Evolutionary conservation across 2,113 vertebrate species (phyloP).

Genomic region (Haemorhous mexicanus): DNA sequence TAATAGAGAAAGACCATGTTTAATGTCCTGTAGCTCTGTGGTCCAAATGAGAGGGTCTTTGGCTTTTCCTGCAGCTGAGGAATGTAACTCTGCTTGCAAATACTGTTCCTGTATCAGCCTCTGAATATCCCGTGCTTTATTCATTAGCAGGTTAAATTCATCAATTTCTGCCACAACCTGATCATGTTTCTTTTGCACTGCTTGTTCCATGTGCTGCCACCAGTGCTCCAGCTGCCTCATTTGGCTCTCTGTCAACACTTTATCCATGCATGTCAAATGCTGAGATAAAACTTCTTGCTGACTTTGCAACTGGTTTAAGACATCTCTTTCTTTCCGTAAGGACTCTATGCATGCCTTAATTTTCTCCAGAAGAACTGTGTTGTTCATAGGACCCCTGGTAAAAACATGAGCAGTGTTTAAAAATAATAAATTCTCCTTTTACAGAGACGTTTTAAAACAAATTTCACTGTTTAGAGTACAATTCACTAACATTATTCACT

Average conservation of each 20-base stretch:
- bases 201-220: slow-evolving; percentile 77
- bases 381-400: slow-evolving; percentile 76
- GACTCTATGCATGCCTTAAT: slow-evolving; percentile 71
- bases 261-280: slow-evolving; percentile 74
- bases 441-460: background rate
- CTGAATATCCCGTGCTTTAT: slow-evolving; percentile 66
- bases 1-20: slow-evolving; percentile 68
- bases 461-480: background rate
- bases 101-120: slow-evolving; percentile 67
- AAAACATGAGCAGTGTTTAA: background rate
- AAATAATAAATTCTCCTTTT: background rate
- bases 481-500: background rate
- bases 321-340: slow-evolving; percentile 71
- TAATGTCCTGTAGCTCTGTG: slow-evolving; percentile 74
- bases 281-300: slow-evolving; percentile 65
- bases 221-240: slow-evolving; percentile 72
- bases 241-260: slow-evolving; percentile 66
- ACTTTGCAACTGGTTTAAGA: slow-evolving; percentile 72
- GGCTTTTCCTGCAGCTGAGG: slow-evolving; percentile 53
- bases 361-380: slow-evolving; percentile 72
- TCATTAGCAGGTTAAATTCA: slow-evolving; percentile 68
- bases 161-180: slow-evolving; percentile 56
- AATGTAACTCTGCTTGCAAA: slow-evolving; percentile 16
- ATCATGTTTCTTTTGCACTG: slow-evolving; percentile 70
- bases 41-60: slow-evolving; percentile 63